Base-by-base conservation (phyloP, 2,113 vertebrate genomes). In the Lepus timidus region DNA sequence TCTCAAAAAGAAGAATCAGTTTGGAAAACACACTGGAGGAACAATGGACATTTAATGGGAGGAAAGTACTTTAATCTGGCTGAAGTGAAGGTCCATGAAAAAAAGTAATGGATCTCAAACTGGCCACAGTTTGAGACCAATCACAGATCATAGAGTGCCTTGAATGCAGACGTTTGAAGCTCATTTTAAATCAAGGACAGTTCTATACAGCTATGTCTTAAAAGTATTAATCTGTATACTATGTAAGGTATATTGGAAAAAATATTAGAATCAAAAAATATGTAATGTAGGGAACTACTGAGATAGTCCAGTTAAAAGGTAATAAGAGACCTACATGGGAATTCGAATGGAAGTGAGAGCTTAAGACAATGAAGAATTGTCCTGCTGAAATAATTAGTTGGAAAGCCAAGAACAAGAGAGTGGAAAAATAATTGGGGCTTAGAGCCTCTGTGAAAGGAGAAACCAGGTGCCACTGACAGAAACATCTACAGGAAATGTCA, bases 41-140 rank as follows among this genome's bases (percentile, higher is more conserved):
- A 61, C 91, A 95, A 74, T 87, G 61, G 52, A 55, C 58, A 90
- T 68, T 62, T 93, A 64, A 10, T 83, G 13, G 49, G 85, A 88
- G 23, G 20, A 29, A 74, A 86, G n/a, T 39, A 88, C 75, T 80
- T 78, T 81, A 73, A 27, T 6, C 65, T 85, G 55, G 4, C 25
- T 92, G 22, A 89, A 88, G 67, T 58, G 22, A 75, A 91, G 31
- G 58, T 44, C 33, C 27, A 52, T 86, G 39, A 52, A 90, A 75
- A 39, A 81, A 82, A 91, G 23, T 14, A 95, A 81, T 73, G 29
- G 6, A 87, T 76, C 52, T 80, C 70, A 95, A 93, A 80, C 2
- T 67, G 44, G 19, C 29, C 74, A 8, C 39, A 88, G 36, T 5
- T 23, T 70, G 58, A 81, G 11, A 25, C n/a, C 17, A 25, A 44